Evolutionary conservation across 2,113 vertebrate species (phyloP).

Genomic region (Neomonachus schauinslandi): DNA sequence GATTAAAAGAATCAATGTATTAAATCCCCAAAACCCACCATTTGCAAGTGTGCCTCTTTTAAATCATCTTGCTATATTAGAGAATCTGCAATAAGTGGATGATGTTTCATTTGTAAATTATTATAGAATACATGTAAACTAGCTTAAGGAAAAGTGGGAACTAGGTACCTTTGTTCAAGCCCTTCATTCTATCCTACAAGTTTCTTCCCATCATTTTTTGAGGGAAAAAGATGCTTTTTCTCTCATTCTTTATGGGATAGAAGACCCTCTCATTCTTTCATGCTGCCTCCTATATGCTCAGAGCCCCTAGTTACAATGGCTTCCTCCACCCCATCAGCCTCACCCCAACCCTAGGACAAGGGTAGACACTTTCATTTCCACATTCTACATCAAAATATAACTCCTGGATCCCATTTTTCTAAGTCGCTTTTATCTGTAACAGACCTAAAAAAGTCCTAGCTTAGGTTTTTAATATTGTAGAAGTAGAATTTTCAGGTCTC

Average conservation of each 20-base stretch:
- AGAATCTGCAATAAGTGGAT: neutral
- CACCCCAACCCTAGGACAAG: neutral
- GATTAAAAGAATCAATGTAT: neutral
- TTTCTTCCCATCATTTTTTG: neutral
- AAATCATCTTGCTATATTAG: neutral
- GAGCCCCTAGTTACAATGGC: neutral
- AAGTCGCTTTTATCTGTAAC: neutral
- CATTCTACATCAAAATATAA: neutral
- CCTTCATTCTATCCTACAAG: neutral
- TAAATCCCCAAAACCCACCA: neutral
- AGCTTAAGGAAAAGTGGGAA: neutral
- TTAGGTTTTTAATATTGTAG: neutral
- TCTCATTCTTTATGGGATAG: neutral
- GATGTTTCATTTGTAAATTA: neutral
- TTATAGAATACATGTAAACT: neutral
- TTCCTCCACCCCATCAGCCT: fast-evolving
- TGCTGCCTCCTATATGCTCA: neutral
- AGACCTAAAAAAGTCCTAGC: neutral
- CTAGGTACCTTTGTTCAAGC: neutral
- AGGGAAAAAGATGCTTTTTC: neutral
- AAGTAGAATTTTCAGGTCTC: neutral
- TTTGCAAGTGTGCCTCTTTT: neutral
- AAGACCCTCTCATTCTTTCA: neutral
- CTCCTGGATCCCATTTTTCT: neutral
- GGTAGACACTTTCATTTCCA: neutral